These are phyloP conservation scores for Clepsis dumicolana DNA, from an alignment of 2,888 invertebrate species.

Conservation along the genomic window DNA sequence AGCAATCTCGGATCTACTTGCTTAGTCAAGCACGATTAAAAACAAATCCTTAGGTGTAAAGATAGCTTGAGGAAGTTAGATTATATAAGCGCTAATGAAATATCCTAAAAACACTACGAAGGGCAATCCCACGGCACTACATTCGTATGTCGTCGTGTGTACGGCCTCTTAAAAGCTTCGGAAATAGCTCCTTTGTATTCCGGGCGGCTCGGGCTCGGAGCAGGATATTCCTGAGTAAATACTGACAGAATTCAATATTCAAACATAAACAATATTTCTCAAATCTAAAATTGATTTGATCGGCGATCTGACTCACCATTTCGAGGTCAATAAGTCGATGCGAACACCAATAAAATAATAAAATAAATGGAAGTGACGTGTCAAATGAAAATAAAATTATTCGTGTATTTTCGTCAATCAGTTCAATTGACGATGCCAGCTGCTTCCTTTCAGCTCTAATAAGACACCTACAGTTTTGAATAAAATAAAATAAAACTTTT, in stretches of 20 bases:
- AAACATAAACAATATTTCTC: constrained; percentile 53
- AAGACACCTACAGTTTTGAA: neutral
- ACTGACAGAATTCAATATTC: constrained; percentile 52
- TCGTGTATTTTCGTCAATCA: constrained; percentile 20
- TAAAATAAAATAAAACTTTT: neutral
- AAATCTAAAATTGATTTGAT: constrained; percentile 65
- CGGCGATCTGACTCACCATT: constrained; percentile 58
- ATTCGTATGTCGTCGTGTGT: constrained; percentile 17
- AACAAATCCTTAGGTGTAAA: neutral
- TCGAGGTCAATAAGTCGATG: constrained; percentile 57
- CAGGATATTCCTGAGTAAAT: constrained; percentile 37
- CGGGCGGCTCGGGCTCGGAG: constrained; percentile 4
- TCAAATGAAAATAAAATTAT: constrained; percentile 31
- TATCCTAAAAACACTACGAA: neutral
- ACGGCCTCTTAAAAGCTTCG: constrained; percentile 30
- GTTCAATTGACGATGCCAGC: constrained; percentile 1
- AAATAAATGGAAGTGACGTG: constrained; percentile 34
- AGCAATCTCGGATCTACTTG: neutral
- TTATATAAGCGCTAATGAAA: neutral
- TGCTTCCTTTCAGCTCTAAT: constrained; percentile 24
- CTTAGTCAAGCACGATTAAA: neutral
- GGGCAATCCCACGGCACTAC: constrained; percentile 22
- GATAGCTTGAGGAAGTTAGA: neutral
- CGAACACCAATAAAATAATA: constrained; percentile 38
- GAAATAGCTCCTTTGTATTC: constrained; percentile 40